These are phyloP conservation scores for Eptesicus fuscus DNA, from an alignment of 2,113 vertebrate species.

Conservation along the genomic window DNA sequence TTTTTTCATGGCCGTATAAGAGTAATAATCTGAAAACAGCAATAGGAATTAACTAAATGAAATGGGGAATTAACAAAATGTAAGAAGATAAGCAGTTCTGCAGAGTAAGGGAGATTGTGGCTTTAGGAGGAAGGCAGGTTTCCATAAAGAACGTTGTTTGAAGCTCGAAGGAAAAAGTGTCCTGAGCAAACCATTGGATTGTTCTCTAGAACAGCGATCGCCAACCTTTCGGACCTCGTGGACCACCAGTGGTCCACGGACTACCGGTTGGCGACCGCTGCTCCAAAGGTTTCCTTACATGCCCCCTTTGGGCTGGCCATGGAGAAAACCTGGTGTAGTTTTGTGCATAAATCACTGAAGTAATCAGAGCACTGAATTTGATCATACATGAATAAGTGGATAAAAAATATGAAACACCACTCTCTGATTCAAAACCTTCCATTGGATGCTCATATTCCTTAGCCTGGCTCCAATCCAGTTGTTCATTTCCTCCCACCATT, in stretches of 20 bases:
- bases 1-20: not conserved
- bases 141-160: not conserved
- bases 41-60: not conserved
- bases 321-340: not conserved
- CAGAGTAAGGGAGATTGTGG: not conserved
- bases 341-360: not conserved
- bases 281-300: not conserved
- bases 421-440: not conserved
- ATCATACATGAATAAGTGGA: not conserved
- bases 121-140: not conserved
- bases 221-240: no score
- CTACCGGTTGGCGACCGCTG: no score
- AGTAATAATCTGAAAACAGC: not conserved
- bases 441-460: not conserved
- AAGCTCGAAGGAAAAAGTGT: not conserved
- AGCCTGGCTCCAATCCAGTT: not conserved
- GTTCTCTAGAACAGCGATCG: not conserved
- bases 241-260: no score
- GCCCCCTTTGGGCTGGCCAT: not conserved
- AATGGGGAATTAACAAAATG: not conserved
- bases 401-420: slow-evolving; percentile 7
- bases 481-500: not conserved
- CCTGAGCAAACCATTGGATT: not conserved
- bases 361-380: not conserved
- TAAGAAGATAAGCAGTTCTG: not conserved